Evolutionary conservation across 2,113 vertebrate species (phyloP), one percentile per base, ranked within the genome.

Genomic region (Aix galericulata): DNA sequence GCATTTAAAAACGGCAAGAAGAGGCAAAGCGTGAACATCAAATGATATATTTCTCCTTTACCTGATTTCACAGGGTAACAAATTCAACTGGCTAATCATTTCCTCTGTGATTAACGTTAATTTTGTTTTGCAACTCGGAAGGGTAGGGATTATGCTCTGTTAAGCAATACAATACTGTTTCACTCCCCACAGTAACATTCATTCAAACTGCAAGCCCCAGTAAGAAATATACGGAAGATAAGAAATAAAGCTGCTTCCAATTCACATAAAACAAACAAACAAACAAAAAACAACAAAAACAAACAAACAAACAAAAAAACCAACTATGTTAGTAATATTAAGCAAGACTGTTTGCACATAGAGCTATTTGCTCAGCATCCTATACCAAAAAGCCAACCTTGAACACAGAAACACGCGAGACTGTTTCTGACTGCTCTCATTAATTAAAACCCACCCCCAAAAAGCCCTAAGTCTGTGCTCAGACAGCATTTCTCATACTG

Each of bases 201-300:
- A 44, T 44, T 34, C 63, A 64, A 92, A 75, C 22, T 67, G n/a
- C 48, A 76, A 58, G 3, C 4, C 18, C 50, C 20, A 67, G 58
- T 0, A 79, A 22, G 48, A 64, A 73, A 75, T 14, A 62, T 0
- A 84, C 0, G 2, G 21, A 44, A 79, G 36, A 60, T 0, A 12
- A 23, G 31, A 76, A 34, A 50, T 27, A 82, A 66, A 94, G 26
- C 15, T 74, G 63, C 50, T 67, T 77, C 59, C n/a, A 60, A 36
- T 58, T 83, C 46, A 81, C 50, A 74, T 5, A 73, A 67, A 93
- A 69, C n/a, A n/a, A 38, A 38, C 36, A 36, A 36, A n/a, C n/a
- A n/a, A n/a, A n/a, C n/a, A 40, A 40, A 40, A 38, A 38, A 38
- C 36, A 38, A 38, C 36, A 38, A 38, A 8, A 38, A 38, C 36